Percentiles rank a stretch among this genome's conserved stretches.
These are phyloP conservation scores for Nipponia nippon DNA, from an alignment of 2,113 vertebrate genomes.

Conservation along the genomic window DNA sequence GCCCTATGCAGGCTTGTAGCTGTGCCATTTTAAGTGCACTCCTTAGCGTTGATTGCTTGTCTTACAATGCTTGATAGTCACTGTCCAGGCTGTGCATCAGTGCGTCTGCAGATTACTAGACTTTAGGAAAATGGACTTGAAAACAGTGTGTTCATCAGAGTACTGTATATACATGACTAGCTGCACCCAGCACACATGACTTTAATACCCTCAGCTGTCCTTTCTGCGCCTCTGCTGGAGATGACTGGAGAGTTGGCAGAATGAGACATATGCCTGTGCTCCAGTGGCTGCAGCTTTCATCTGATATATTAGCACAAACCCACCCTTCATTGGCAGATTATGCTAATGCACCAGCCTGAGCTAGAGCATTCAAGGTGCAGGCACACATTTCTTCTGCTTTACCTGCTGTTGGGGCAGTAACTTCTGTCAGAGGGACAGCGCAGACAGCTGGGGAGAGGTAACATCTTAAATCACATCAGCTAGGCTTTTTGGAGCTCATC, in stretches of 20 bases:
- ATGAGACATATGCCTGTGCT: constrained; percentile 26
- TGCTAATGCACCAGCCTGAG: constrained; percentile 34
- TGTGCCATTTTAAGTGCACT: background rate
- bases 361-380: background rate
- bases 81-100: background rate
- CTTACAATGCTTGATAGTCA: background rate
- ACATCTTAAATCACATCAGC: constrained; percentile 44
- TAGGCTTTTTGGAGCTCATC: constrained; percentile 11
- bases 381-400: constrained; percentile 23
- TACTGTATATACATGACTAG: background rate
- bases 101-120: background rate
- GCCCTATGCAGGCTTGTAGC: background rate
- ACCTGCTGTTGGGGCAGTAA: constrained; percentile 53
- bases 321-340: constrained; percentile 39
- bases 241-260: constrained; percentile 18
- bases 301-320: constrained; percentile 55
- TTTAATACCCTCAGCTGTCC: background rate
- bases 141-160: background rate
- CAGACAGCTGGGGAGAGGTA: constrained; percentile 49
- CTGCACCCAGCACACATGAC: background rate
- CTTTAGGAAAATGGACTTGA: background rate
- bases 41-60: background rate
- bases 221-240: background rate
- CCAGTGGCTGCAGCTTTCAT: background rate
- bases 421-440: constrained; percentile 35